Evolutionary conservation across 2,113 vertebrate genomes (phyloP).

Genomic region (Aegithalos caudatus): DNA sequence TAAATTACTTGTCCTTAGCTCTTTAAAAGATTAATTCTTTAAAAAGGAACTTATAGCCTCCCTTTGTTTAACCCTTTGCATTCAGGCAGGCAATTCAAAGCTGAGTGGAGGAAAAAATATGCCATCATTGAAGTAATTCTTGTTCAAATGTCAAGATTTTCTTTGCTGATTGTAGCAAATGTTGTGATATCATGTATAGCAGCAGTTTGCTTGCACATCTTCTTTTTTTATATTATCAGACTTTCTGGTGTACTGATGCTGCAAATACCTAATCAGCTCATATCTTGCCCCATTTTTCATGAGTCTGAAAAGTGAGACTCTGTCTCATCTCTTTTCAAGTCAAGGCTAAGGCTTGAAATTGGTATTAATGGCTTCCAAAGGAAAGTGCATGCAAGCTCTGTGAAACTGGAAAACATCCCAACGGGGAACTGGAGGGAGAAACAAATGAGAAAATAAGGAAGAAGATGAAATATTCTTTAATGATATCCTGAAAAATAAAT

Average conservation of each 20-base stretch:
- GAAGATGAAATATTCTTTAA: constrained; percentile 6
- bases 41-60: not conserved
- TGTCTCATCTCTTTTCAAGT: not conserved
- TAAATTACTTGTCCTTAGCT: not conserved
- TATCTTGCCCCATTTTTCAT: not conserved
- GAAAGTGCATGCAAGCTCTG: not conserved
- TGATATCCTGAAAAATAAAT: not conserved
- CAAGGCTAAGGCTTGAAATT: not conserved
- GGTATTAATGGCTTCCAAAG: not conserved
- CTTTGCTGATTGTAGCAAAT: not conserved
- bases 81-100: not conserved
- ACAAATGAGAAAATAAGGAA: not conserved
- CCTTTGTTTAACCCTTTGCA: not conserved
- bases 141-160: not conserved
- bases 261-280: not conserved
- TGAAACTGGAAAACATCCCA: not conserved
- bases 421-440: not conserved
- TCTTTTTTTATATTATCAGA: not conserved
- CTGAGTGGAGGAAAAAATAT: not conserved
- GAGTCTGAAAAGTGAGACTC: not conserved
- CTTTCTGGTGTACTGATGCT: not conserved
- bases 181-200: not conserved
- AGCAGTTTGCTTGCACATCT: not conserved
- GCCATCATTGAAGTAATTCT: not conserved
- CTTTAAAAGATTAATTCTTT: not conserved